Evolutionary conservation across 2,888 invertebrate species (phyloP).

Genomic region (Elysia crispata): DNA sequence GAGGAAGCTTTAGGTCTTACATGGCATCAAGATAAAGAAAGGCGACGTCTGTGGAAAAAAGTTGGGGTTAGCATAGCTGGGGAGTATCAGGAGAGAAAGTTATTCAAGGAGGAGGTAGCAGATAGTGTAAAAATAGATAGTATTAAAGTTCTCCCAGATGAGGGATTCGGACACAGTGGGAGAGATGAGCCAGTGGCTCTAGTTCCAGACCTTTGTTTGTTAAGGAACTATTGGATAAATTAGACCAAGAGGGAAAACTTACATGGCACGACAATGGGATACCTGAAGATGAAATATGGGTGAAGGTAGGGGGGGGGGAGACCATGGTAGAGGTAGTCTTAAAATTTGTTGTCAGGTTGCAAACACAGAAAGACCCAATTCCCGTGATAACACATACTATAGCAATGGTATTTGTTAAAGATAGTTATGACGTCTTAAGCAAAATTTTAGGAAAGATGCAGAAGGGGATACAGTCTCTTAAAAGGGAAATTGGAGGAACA

Average conservation of each 20-base stretch:
- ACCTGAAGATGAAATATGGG: too few relatives aligned
- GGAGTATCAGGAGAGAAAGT: neutral
- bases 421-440: neutral
- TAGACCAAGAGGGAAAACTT: too few relatives aligned
- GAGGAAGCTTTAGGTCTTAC: too few relatives aligned
- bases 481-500: neutral
- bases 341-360: conserved; percentile 20
- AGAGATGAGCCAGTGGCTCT: too few relatives aligned
- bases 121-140: too few relatives aligned
- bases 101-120: neutral
- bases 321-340: conserved; percentile 25
- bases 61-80: neutral
- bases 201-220: neutral
- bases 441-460: neutral
- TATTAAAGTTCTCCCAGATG: neutral
- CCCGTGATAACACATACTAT: conserved; percentile 6
- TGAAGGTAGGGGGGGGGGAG: conserved; percentile 15
- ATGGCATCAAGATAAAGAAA: conserved; percentile 14
- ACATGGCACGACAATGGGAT: too few relatives aligned
- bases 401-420: conserved; percentile 22
- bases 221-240: neutral
- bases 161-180: neutral
- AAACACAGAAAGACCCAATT: conserved; percentile 17
- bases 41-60: conserved; percentile 10
- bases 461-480: too few relatives aligned